Evolutionary conservation across 2,113 vertebrate genomes (phyloP), one percentile per base, ranked within the genome.

Genomic region (Uropsilus gracilis): DNA sequence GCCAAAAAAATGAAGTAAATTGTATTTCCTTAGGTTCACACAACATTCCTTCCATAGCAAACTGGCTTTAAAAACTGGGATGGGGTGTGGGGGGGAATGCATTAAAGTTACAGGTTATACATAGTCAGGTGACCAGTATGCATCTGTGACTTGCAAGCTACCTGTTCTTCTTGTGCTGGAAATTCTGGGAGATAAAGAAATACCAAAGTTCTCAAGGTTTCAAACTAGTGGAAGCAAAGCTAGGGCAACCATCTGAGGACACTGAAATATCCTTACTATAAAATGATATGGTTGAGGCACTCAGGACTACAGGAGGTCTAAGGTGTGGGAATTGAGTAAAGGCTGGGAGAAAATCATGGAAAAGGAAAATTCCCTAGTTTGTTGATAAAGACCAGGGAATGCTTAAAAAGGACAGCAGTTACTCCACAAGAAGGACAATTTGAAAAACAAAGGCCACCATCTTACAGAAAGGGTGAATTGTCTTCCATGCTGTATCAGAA

Each of bases 401-500:
- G 32, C 53, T 30, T 8, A n/a, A 42, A 10, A 53, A 44, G 42
- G 61, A 28, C 8, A 37, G 42, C 61, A 16, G 11, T 6, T 61
- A 30, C n/a, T 28, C 55, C n/a, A 12, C 24, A 26, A n/a, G 17
- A 39, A 26, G 2, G 10, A 72, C 12, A 14, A 81, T 68, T 71
- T 81, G 18, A 77, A 37, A 82, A 59, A 77, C 66, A 64, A 86
- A 87, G 34, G 28, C 14, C 71, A 71, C 17, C 24, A 3, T 14
- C 3, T 18, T 32, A 59, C 0, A 0, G 26, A 24, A 61, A 3
- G 0, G 0, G 0, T 6, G 0, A 28, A 42, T 53, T 18, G 4
- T 53, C 50, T 53, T 18, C 48, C 48, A 7, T 50, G n/a, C n/a
- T n/a, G n/a, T n/a, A n/a, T n/a, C n/a, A n/a, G n/a, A n/a, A n/a